Evolutionary conservation across 2,113 vertebrate genomes (phyloP), one percentile per base, ranked within the genome.

Genomic region (Scomber japonicus): DNA sequence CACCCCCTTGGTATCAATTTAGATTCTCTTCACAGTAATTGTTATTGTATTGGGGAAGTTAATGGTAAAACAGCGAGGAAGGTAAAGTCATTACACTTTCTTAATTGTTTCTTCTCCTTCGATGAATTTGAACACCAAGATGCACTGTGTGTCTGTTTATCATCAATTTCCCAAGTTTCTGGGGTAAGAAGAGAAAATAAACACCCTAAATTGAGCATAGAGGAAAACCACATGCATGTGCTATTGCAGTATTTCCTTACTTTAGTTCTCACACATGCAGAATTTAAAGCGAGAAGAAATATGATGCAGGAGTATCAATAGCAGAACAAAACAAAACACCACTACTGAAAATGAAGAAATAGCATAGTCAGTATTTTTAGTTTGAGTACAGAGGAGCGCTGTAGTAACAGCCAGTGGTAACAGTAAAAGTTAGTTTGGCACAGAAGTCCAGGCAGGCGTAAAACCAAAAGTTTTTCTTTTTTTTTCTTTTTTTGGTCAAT

Each of bases 71-170:
- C 71, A 78, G 78, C 71, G 66, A 84, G 48, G 17, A 68, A 54
- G 56, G 50, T 65, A 75, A 82, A 90, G 77, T 66, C 71, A 90
- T 94, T 88, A 88, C 70, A 56, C 59, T 73, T 74, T 66, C 62
- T 67, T 91, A 82, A 89, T 92, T 85, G 81, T 90, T 92, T 89
- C 78, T 78, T 91, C 84, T 85, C 83, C 81, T 84, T 81, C 67
- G 61, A 9, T 93, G 73, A 81, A 49, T 87, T 75, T 50, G 69
- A 59, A 69, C 80, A 69, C 56, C 55, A 11, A 78, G 60, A 83
- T 81, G 50, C 77, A 82, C 75, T 65, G 68, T 70, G 35, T 69
- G 77, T 64, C 70, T 87, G 74, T 82, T 88, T 76, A 75, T 59
- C n/a, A 35, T 81, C 73, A 78, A 71, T 85, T 77, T 70, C 54